A percentile compares a stretch with the other conserved stretches of the same genome.
These are phyloP conservation scores for Tetramorium parvispinum DNA, from an alignment of 1,140 invertebrate species.

Conservation along the genomic window DNA sequence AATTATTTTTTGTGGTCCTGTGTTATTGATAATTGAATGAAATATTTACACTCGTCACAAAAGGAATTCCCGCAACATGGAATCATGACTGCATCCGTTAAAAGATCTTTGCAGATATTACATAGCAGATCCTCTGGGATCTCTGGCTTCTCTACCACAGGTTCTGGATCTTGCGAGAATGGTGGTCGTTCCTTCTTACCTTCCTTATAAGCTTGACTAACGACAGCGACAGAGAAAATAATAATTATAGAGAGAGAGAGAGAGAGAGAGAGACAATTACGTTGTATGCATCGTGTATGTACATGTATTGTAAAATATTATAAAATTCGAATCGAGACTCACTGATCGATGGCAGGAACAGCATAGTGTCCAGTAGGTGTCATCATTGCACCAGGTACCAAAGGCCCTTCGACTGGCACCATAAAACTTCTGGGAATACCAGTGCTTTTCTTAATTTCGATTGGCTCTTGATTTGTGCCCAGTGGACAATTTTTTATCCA, in stretches of 20 bases:
- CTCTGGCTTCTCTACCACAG: constrained; percentile 88
- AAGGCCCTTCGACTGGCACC: constrained; percentile 95
- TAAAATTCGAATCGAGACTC: constrained; percentile 84
- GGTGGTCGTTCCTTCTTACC: constrained; percentile 90
- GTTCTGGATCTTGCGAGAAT: constrained; percentile 87
- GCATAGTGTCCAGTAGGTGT: constrained; percentile 96
- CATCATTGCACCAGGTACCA: constrained; percentile 96
- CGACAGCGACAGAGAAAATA: constrained; percentile 71
- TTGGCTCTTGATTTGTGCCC: constrained; percentile 88
- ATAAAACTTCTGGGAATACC: constrained; percentile 99
- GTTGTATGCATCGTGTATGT: neutral
- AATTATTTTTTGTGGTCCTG: too few relatives aligned
- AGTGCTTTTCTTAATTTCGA: constrained; percentile 96
- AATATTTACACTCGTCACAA: constrained; percentile 97
- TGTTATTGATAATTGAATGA: constrained; percentile 17
- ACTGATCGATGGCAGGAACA: constrained; percentile 96
- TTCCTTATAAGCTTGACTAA: constrained; percentile 92
- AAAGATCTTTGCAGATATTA: constrained; percentile 96
- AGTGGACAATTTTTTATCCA: constrained; percentile 98
- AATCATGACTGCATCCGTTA: constrained; percentile 98
- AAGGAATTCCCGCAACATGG: constrained; percentile 99
- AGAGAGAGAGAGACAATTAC: too few relatives aligned
- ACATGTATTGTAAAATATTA: neutral
- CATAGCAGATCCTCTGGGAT: constrained; percentile 97
- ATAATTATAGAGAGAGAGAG: neutral